phyloP scores from a whole-genome alignment of 2,797 vertebrate species.

The Pseudochaenichthys georgianus region DNA sequence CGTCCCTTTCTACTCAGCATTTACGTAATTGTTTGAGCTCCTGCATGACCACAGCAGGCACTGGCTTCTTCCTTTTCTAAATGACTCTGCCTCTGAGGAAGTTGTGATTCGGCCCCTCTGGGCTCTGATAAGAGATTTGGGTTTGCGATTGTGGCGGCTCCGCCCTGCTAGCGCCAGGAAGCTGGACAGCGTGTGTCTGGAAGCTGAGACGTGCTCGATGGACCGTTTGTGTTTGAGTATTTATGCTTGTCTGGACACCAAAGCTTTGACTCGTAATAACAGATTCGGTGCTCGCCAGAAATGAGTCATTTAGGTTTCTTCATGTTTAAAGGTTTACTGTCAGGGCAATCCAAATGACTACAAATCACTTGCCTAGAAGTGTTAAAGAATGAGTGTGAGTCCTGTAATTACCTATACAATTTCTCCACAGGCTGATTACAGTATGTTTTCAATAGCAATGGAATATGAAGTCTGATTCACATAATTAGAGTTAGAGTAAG shows the following conservation, averaged over 20 bases:
- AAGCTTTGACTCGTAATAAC: constrained; percentile 12
- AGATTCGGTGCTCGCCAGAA: neutral
- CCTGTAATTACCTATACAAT: neutral
- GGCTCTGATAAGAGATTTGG: constrained; percentile 68
- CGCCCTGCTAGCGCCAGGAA: constrained; percentile 60
- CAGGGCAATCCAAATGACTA: neutral
- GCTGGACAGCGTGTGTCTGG: constrained; percentile 26
- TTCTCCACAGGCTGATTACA: neutral
- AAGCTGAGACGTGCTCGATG: constrained; percentile 40
- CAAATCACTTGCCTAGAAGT: neutral
- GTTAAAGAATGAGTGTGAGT: too few relatives aligned
- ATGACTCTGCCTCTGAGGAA: constrained; percentile 63
- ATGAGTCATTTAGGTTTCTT: neutral
- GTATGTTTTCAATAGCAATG: too few relatives aligned
- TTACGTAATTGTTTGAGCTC: constrained; percentile 52
- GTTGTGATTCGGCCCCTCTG: constrained; percentile 62
- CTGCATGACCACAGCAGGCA: constrained; percentile 18
- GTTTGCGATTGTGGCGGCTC: constrained; percentile 43
- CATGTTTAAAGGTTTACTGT: neutral
- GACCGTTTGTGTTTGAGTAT: constrained; percentile 41
- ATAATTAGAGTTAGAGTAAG: neutral
- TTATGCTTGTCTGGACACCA: constrained; percentile 16
- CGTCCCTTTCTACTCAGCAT: neutral
- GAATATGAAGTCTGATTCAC: neutral
- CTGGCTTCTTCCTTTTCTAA: constrained; percentile 55